Evolutionary conservation across 2,113 vertebrate species (phyloP).

Genomic region (Dicentrarchus labrax): DNA sequence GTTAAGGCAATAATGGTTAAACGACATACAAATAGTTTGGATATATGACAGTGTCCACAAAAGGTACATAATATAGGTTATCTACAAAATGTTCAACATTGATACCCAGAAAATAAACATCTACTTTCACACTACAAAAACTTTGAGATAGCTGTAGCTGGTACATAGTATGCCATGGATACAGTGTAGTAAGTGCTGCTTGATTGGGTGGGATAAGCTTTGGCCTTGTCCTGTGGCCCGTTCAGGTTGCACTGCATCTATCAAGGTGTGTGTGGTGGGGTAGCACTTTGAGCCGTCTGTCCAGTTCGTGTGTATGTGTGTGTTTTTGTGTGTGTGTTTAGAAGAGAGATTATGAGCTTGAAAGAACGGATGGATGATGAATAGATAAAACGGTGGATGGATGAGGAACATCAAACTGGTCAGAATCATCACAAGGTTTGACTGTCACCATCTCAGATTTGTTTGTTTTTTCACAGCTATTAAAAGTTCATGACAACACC

Average conservation of each 20-base stretch:
- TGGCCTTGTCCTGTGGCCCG: slow-evolving; percentile 32
- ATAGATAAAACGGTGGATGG: not conserved
- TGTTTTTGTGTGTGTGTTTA: not conserved
- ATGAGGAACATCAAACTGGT: slow-evolving; percentile 18
- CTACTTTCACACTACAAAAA: slow-evolving; percentile 53
- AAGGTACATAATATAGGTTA: slow-evolving; percentile 45
- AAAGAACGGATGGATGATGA: slow-evolving; percentile 11
- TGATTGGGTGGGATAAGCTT: slow-evolving; percentile 40
- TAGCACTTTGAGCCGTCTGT: not conserved
- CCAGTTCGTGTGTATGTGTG: not conserved
- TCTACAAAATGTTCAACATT: slow-evolving; percentile 53
- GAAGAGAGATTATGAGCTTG: not conserved
- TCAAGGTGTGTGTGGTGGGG: not conserved
- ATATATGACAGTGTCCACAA: slow-evolving; percentile 54
- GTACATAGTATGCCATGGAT: slow-evolving; percentile 43
- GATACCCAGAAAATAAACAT: slow-evolving; percentile 56
- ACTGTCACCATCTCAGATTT: slow-evolving; percentile 7
- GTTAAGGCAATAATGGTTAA: slow-evolving; percentile 75
- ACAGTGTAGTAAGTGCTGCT: slow-evolving; percentile 17
- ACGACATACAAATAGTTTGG: slow-evolving; percentile 55
- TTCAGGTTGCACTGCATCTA: slow-evolving; percentile 13
- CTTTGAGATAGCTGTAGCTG: slow-evolving; percentile 35
- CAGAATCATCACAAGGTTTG: slow-evolving; percentile 21
- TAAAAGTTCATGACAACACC: slow-evolving; percentile 57
- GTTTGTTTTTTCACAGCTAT: slow-evolving; percentile 20